Evolutionary conservation across 2,113 vertebrate species (phyloP), one percentile per base, ranked within the genome.

Genomic region (Gambusia affinis): DNA sequence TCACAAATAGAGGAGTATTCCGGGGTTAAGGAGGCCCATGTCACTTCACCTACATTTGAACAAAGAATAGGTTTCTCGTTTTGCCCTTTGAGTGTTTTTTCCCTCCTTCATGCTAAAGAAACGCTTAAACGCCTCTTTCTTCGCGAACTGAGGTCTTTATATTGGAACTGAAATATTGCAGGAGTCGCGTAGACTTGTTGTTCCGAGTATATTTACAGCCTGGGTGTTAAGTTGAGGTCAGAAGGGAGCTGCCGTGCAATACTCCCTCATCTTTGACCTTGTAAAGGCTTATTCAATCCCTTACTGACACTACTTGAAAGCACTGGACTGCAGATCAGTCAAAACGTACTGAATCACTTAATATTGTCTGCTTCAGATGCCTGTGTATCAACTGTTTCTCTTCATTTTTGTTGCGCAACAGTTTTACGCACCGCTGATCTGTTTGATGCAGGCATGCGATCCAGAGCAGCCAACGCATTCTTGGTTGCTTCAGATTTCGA

Each of bases 21-120:
- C 47, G 80, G 85, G 89, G 89, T 91, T 88, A 93, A 91, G 92
- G 86, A 92, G 91, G 82, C 72, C 84, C 63, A 67, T 83, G 89
- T 87, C 88, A 88, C 75, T 74, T 61, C 67, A n/a, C 35, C 78
- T 61, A 63, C 33, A 80, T 57, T 64, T 31, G 60, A 65, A 39
- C 17, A 72, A 73, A 63, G 35, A 65, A 60, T 17, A n/a, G 4
- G 42, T 17, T 24, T 39, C 69, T 80, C 39, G 15, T 62, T 77
- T 28, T 42, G 22, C 28, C 27, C 27, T 70, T 30, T 68, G 33
- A 35, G 44, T 17, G 47, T 2, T 2, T 22, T 54, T 22, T 11
- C 8, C 8, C 24, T 8, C 24, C 19, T 57, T 57, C 6, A 57
- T 57, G 47, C 19, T 10, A 57, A n/a, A 57, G 7, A 62, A 8